Base-by-base conservation (phyloP, 1,140 invertebrate species). In the Stratiolaelaps scimitus region DNA sequence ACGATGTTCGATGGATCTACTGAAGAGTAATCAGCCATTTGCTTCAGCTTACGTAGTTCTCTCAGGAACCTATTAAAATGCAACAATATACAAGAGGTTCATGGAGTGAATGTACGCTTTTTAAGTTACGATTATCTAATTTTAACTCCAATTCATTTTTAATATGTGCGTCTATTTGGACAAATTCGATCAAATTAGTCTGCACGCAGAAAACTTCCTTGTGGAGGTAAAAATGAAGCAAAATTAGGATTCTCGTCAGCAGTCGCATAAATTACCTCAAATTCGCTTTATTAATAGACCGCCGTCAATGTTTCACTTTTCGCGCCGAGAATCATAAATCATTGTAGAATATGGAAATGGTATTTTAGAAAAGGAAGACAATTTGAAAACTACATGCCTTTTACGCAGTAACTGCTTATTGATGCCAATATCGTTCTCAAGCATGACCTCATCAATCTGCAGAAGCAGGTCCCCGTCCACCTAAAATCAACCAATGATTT, bases 401-500 rank as follows among this genome's bases (percentile, higher is more conserved):
- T 89, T 85, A 69, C 92, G 79, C 72, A 89, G 83, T 71, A 99
- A 92, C 64, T 93, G 92, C 77, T 96, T 98, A 43, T 80, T 82
- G 69, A 99, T 85, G 4, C 87, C 88, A 68, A 98, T 90, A 76
- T 98, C 94, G 69, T 91, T 85, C 67, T 81, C 82, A 20, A 99
- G 80, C 78, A 96, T 94, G 43, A 88, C 84, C 74, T 96, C 92
- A 4, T 84, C 92, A 47, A 99, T 75, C 74, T 94, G 89, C 13
- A 99, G 77, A 65, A 99, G 76, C 28, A 99, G 78, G 80, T 99
- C 95, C n/a, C 95, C 95, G 76, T 98, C 95, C 1, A 99, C 93
- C 75, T 88, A 82, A 72, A 40, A 10, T 10, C 34, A 40, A 40
- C 10, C 34, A 4, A 40, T 40, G 10, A 40, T 40, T 40, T 40